phyloP scores from a whole-genome alignment of 2,113 vertebrate species.

The Leucopternis melanops region DNA sequence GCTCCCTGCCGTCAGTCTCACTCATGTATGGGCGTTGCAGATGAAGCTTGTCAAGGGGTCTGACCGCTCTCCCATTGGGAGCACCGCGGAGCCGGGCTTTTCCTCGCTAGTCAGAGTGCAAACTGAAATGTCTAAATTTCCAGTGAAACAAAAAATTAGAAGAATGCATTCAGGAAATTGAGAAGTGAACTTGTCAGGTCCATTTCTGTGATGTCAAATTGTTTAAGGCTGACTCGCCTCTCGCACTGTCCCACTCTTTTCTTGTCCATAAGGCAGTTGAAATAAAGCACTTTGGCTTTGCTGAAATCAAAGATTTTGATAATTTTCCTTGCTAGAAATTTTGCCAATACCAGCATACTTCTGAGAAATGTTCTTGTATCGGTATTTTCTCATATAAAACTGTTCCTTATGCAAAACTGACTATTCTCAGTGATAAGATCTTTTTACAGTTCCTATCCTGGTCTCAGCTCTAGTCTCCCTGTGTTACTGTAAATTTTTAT shows the following conservation, averaged over 20 bases:
- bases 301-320: neutral
- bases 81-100: fast-evolving
- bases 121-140: neutral
- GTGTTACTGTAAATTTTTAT: constrained; percentile 44
- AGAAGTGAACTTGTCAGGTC: neutral
- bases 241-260: neutral
- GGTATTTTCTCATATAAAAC: constrained; percentile 21
- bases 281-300: neutral
- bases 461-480: neutral
- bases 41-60: neutral
- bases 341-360: neutral
- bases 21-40: fast-evolving
- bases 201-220: neutral
- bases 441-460: constrained; percentile 15
- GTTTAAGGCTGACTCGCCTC: neutral
- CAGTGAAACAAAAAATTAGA: neutral
- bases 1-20: neutral
- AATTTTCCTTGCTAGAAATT: neutral
- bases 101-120: neutral
- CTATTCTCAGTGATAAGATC: constrained; percentile 9
- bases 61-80: neutral
- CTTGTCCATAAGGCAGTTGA: neutral
- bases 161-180: neutral
- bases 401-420: neutral
- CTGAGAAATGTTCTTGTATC: neutral